Base-by-base conservation (phyloP, 2,888 invertebrate species). In the Dynastes tityus region DNA sequence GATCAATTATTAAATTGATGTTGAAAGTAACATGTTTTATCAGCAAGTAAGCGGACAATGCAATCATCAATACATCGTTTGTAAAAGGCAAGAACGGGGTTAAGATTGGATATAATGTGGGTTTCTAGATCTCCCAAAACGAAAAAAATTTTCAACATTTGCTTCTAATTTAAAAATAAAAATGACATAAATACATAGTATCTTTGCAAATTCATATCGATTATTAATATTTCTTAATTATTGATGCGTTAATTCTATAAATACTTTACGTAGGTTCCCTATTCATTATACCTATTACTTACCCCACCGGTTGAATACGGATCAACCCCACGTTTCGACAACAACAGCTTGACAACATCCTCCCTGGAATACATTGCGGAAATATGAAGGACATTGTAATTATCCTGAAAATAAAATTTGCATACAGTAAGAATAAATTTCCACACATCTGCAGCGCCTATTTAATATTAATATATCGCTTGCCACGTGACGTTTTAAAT, bases 281-380 rank as follows among this genome's bases (percentile, higher is more conserved):
- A 58, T 45, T 45, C 22, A 58, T 11, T 16, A 55, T n/a, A 16
- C 16, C 5, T 53, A 16, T 16, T 78, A 92, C 96, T 93, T 91
- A 98, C 98, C 89, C 98, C 98, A 87, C 98, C 98, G 0, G 96
- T 94, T 58, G 96, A 95, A 86, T 95, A 96, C 16, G 97, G 94
- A 89, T 99, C 98, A 9, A 98, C 97, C 55, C 96, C 96, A 88
- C 95, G 93, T 88, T 96, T 96, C 76, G 94, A 93, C 77, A 99
- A 90, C 65, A 99, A 91, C 74, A 97, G 90, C 86, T 97, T 96
- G 86, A 99, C 95, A 86, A 98, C 96, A 88, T 99, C 98, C 88
- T 98, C 98, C 84, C 97, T 92, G 76, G 97, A 96, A 89, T 96
- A 95, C 94, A 97, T 96, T 32, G 98, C 96, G 13, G 98, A 96